A percentile compares a stretch with the other conserved stretches of the same genome.
Conservation (phyloP, 2,888 invertebrate species). For the Pilophorus perplexus region DNA sequence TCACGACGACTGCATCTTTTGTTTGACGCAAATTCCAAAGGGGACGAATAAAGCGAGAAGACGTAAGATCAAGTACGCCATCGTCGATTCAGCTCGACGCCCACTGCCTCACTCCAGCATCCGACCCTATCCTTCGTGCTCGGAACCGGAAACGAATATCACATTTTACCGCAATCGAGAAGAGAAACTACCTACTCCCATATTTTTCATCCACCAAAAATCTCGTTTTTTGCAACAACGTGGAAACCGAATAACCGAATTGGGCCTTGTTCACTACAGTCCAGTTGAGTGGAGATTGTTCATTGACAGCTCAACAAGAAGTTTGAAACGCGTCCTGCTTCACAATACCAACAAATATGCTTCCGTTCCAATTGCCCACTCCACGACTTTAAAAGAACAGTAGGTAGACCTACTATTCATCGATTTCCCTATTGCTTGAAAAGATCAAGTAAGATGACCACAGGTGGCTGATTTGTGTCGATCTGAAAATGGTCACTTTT, state of each 20-base stretch:
- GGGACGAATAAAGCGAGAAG: background rate
- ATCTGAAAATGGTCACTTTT: conserved; percentile 48
- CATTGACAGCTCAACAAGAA: conserved; percentile 49
- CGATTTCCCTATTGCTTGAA: conserved; percentile 46
- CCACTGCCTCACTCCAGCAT: background rate
- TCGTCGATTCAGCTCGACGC: background rate
- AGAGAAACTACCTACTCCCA: background rate
- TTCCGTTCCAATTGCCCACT: conserved; percentile 49
- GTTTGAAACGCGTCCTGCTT: conserved; percentile 49
- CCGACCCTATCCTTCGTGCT: background rate
- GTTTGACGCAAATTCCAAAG: background rate
- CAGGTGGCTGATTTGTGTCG: conserved; percentile 48
- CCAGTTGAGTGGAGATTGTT: conserved; percentile 50
- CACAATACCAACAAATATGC: conserved; percentile 50
- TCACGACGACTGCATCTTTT: background rate
- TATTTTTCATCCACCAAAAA: background rate
- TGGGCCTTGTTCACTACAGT: too few relatives aligned
- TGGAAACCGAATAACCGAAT: too few relatives aligned
- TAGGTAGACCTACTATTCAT: conserved; percentile 46
- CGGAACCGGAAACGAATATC: conserved; percentile 16
- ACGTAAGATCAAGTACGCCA: background rate
- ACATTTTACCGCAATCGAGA: conserved; percentile 1
- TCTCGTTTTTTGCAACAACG: conserved; percentile 4
- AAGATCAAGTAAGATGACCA: conserved; percentile 47
- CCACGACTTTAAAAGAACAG: conserved; percentile 48